A percentile compares a stretch with the other conserved stretches of the same genome.
Evolutionary conservation across 2,113 vertebrate genomes (phyloP).

Genomic region (Podarcis raffonei): DNA sequence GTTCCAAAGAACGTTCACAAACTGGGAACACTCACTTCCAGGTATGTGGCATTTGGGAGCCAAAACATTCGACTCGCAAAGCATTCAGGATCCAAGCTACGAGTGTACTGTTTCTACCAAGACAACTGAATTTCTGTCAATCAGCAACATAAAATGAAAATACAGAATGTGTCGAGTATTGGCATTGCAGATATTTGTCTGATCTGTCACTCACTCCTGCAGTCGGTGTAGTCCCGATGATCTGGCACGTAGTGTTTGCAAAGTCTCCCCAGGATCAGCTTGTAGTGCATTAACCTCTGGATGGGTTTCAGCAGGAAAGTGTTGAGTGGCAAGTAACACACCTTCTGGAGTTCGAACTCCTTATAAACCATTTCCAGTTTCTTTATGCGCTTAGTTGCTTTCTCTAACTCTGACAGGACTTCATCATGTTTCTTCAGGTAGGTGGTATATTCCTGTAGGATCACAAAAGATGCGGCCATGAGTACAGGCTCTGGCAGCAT

Average conservation of each 20-base stretch:
- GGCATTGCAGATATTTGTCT: accelerated
- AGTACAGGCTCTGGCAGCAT: neutral
- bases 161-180: accelerated
- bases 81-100: no score
- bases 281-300: constrained; percentile 94
- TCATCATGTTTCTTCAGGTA: constrained; percentile 88
- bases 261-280: constrained; percentile 87
- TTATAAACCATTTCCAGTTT: constrained; percentile 90
- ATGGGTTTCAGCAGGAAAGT: constrained; percentile 94
- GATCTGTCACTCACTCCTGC: constrained; percentile 78
- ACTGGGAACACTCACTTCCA: no score
- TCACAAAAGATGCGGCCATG: accelerated
- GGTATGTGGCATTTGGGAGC: no score
- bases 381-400: constrained; percentile 82
- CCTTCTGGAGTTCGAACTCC: constrained; percentile 95
- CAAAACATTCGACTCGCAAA: no score
- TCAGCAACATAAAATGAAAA: neutral
- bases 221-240: constrained; percentile 83
- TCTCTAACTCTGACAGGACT: constrained; percentile 89
- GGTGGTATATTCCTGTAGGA: constrained; percentile 82
- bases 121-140: neutral
- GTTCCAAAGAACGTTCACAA: no score
- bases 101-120: no score
- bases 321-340: constrained; percentile 95
- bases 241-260: constrained; percentile 80